Base-by-base conservation (phyloP, 2,113 vertebrate species). In the Malurus elegans region DNA sequence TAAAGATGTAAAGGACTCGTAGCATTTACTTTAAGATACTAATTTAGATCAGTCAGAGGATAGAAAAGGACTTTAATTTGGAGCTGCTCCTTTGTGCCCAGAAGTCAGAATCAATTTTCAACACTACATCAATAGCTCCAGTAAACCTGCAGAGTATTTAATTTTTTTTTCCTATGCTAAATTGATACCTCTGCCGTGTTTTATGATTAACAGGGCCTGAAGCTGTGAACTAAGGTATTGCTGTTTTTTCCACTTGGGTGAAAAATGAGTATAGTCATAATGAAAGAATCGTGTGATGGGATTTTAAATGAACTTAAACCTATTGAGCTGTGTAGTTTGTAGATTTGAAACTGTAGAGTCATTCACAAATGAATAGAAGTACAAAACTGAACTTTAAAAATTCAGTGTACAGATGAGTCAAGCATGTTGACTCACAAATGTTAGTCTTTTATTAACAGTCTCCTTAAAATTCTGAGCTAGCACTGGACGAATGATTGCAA, bases 381-480 rank as follows among this genome's bases (percentile, higher is more conserved):
- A 83, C 93, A 96, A 95, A 97, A 95, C 79, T 93, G 84, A 97
- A 96, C 93, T 96, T 97, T 62, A 95, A 86, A 94, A 95, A 91
- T 91, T 94, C 74, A 91, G 89, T 84, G 92, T 96, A 93, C 78
- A 96, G 81, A 66, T 96, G 92, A 97, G 79, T 97, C 88, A 96
- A 95, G 78, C 50, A 51, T 21, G 40, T 80, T 93, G 88, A 94
- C 79, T 95, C 92, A 82, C 96, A 88, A 93, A 93, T 96, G 65
- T 94, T 97, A 96, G 86, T 97, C 73, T 86, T 88, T 47, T 83
- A 14, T 34, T 64, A 69, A 73, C 44, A 56, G 9, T 75, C 26
- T 92, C 19, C 26, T 61, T 92, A 93, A 78, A 92, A 89, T 64
- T 51, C 76, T 94, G 79, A 74, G 54, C 82, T 84, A 67, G 51